Evolutionary conservation across 2,797 vertebrate genomes (phyloP).

Genomic region (Lacerta agilis): DNA sequence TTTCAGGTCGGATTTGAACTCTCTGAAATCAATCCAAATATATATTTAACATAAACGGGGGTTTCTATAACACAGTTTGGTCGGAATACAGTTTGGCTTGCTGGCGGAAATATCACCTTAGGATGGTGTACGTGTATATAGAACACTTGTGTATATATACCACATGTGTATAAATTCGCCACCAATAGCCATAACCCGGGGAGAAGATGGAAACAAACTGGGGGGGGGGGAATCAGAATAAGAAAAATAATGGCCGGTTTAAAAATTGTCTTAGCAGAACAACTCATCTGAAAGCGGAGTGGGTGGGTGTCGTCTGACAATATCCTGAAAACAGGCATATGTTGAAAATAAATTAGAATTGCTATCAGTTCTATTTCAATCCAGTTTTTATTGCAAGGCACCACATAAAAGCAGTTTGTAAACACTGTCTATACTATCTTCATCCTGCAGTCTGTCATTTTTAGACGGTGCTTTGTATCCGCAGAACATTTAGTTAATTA

Average conservation of each 20-base stretch:
- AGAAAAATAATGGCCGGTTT: neutral
- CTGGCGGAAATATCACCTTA: neutral
- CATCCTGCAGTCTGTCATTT: slow-evolving; percentile 21
- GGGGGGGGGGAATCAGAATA: slow-evolving; percentile 5
- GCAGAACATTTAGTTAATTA: slow-evolving; percentile 41
- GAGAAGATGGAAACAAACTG: rapidly evolving
- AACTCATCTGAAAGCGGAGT: slow-evolving; percentile 6
- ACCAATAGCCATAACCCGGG: neutral
- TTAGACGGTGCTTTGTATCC: slow-evolving; percentile 24
- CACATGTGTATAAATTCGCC: neutral
- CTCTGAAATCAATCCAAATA: neutral
- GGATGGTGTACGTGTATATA: too few species aligned
- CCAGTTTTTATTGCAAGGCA: slow-evolving; percentile 25
- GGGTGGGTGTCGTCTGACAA: slow-evolving; percentile 6
- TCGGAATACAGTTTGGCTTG: neutral
- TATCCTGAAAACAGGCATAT: neutral
- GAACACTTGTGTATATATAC: neutral
- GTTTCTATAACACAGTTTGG: neutral
- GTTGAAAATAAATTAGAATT: neutral
- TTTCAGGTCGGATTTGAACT: neutral
- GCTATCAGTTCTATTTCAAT: slow-evolving; percentile 3
- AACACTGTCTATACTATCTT: slow-evolving; percentile 18
- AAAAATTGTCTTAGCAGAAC: neutral
- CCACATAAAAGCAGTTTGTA: slow-evolving; percentile 13
- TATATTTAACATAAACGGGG: neutral